phyloP scores from a whole-genome alignment of 2,888 invertebrate species.

The Mimas tiliae region DNA sequence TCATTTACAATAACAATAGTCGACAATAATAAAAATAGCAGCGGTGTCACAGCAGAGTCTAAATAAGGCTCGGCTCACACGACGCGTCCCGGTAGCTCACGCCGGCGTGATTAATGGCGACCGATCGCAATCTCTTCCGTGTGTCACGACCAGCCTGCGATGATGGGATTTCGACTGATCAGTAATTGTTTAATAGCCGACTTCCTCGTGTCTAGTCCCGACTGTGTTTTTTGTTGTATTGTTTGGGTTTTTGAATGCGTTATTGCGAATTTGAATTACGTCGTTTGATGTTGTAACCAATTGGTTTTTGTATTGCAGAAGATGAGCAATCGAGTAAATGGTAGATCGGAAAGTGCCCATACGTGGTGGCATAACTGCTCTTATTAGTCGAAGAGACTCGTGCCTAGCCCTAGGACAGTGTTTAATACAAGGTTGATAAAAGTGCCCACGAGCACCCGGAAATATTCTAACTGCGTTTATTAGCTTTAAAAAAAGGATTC shows the following conservation, averaged over 20 bases:
- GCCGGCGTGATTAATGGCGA: constrained; percentile 54
- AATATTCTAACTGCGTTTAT: no score
- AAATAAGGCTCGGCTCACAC: constrained; percentile 29
- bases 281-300: not conserved
- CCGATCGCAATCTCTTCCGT: constrained; percentile 66
- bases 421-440: no score
- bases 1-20: not conserved
- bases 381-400: no score
- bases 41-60: constrained; percentile 19
- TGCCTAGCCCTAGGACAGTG: no score
- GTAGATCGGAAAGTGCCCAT: no score
- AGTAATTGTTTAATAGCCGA: constrained; percentile 23
- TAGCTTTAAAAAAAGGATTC: no score
- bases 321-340: not conserved
- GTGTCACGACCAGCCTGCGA: constrained; percentile 45
- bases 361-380: no score
- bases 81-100: constrained; percentile 20
- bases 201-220: constrained; percentile 25
- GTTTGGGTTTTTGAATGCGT: not conserved
- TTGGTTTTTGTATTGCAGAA: no score
- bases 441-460: no score
- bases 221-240: constrained; percentile 12
- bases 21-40: constrained; percentile 22
- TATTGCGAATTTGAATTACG: constrained; percentile 1
- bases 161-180: constrained; percentile 24